A percentile compares a stretch with the other conserved stretches of the same genome.
Conservation (phyloP, 2,888 invertebrate species). For the Pyrrhia umbra region DNA sequence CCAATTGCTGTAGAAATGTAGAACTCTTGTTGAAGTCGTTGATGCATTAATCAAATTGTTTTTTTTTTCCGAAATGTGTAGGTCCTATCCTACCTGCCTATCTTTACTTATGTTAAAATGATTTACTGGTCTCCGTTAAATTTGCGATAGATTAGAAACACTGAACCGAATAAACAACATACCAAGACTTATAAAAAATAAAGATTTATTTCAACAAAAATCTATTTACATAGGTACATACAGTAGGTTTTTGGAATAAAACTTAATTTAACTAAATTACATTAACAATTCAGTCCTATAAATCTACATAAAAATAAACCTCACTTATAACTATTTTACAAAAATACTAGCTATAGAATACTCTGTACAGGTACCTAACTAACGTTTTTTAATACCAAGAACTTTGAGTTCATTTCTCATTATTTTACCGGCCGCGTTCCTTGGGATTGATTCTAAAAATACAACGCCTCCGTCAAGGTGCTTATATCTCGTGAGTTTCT, state of each 20-base stretch:
- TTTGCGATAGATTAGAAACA: neutral
- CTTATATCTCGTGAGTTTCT: slow-evolving; percentile 93
- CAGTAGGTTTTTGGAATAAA: slow-evolving; percentile 53
- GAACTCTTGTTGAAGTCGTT: too few relatives aligned
- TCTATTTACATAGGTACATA: slow-evolving; percentile 56
- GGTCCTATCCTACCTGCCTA: too few relatives aligned
- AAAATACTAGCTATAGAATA: slow-evolving; percentile 62
- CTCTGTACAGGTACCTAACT: slow-evolving; percentile 41
- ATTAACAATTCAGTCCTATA: slow-evolving; percentile 59
- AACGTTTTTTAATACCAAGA: slow-evolving; percentile 70
- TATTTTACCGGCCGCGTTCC: slow-evolving; percentile 94
- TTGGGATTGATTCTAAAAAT: slow-evolving; percentile 93
- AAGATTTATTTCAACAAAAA: slow-evolving; percentile 52
- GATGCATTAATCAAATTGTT: too few relatives aligned
- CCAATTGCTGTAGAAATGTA: too few relatives aligned
- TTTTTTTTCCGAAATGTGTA: too few relatives aligned
- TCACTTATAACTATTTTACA: slow-evolving; percentile 56
- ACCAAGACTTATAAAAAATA: slow-evolving; percentile 42
- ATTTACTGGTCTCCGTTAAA: too few relatives aligned
- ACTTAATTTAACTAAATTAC: slow-evolving; percentile 54
- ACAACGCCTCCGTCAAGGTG: slow-evolving; percentile 92
- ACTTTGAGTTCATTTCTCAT: slow-evolving; percentile 92
- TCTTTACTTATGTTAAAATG: too few relatives aligned
- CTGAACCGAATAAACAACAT: neutral
- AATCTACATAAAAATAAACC: slow-evolving; percentile 55